Conservation (phyloP, 2,113 vertebrate genomes). For the Physeter macrocephalus region DNA sequence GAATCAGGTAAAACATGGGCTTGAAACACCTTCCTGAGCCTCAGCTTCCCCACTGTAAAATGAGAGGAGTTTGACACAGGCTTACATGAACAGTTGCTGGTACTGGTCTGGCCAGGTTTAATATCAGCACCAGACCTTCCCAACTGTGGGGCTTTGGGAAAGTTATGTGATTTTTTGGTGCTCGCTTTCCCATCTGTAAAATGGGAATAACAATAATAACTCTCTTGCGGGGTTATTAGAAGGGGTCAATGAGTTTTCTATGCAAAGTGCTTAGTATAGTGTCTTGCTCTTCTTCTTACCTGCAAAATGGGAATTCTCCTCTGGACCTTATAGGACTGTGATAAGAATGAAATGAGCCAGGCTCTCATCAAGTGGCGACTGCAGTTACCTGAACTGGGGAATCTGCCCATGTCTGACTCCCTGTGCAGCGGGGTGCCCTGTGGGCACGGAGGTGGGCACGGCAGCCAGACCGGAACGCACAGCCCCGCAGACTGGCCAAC, state of each 20-base stretch:
- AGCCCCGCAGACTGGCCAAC: fast-evolving
- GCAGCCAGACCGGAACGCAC: not conserved
- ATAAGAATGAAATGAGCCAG: not conserved
- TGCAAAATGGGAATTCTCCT: not conserved
- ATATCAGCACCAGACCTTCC: not conserved
- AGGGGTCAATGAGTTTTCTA: not conserved
- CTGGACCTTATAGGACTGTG: not conserved
- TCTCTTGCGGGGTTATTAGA: not conserved
- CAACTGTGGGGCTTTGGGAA: not conserved
- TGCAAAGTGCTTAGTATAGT: not conserved
- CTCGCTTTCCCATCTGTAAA: not conserved
- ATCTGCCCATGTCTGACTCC: not conserved
- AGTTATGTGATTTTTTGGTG: not conserved
- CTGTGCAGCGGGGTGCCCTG: fast-evolving
- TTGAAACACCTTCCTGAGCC: not conserved
- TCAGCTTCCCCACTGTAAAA: not conserved
- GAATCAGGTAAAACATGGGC: not conserved
- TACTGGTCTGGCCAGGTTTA: not conserved
- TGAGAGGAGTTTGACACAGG: not conserved
- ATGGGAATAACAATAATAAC: too few species aligned
- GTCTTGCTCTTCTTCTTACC: not conserved
- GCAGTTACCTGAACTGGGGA: not conserved
- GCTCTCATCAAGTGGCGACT: not conserved
- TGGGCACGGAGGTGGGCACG: fast-evolving
- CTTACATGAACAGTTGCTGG: not conserved